phyloP scores from a whole-genome alignment of 30 jellyfish, hydroid and myxozoan genomes.

The Clytia hemisphaerica region DNA sequence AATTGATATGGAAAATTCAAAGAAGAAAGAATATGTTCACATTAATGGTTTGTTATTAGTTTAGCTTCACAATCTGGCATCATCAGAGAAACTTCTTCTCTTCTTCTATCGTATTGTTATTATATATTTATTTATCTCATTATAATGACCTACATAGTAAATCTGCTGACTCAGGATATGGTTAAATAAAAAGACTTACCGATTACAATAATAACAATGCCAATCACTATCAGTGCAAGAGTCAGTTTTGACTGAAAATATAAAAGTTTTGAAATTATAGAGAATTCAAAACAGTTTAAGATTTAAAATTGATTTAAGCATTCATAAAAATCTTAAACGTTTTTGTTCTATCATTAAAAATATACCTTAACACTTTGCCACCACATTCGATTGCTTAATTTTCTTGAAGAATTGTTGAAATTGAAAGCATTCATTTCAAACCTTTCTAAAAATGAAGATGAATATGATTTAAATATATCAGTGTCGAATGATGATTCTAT shows the following conservation, averaged over 20 bases:
- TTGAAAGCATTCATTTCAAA: conserved; percentile 97
- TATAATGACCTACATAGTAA: neutral
- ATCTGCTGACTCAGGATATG: too few relatives aligned
- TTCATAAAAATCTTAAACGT: neutral
- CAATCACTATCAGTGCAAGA: conserved; percentile 53
- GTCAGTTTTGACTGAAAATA: conserved; percentile 51
- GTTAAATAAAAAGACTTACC: conserved; percentile 29
- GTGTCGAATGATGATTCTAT: too few relatives aligned
- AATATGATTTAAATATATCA: neutral
- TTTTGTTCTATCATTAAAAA: neutral
- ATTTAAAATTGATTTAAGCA: neutral
- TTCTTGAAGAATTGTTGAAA: conserved; percentile 78
- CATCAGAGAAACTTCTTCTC: too few relatives aligned
- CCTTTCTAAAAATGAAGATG: conserved; percentile 42
- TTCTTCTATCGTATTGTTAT: too few relatives aligned
- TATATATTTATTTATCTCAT: too few relatives aligned
- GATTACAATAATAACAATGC: conserved; percentile 58
- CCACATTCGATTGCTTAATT: conserved; percentile 72
- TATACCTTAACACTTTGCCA: conserved; percentile 95
- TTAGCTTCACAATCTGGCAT: too few relatives aligned
- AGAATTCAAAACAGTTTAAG: neutral
- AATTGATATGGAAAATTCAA: too few relatives aligned
- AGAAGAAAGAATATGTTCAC: too few relatives aligned
- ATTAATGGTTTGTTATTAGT: too few relatives aligned
- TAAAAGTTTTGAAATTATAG: neutral